Evolutionary conservation across 2,797 vertebrate genomes (phyloP), one percentile per base, ranked within the genome.

Genomic region (Hydrocynus forskahlii): DNA sequence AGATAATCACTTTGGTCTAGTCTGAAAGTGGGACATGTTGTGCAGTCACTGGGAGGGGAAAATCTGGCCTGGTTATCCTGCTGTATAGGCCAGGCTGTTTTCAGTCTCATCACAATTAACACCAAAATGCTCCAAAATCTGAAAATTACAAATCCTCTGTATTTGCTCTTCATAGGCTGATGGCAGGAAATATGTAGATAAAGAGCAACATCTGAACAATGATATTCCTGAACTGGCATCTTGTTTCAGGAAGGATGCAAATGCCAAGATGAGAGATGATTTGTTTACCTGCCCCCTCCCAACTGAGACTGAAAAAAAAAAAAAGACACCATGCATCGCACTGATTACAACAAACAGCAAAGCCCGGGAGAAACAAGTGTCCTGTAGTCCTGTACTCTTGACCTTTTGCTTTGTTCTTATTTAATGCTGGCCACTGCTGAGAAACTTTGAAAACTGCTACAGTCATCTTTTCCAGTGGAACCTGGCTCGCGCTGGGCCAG

Each of bases 381-480:
- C 54, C 14, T 35, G 35, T 12, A 63, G 19, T 35, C 54, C 14
- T 35, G 35, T 12, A 63, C 23, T 55, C 23, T 43, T n/a, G 7
- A 48, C 59, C 6, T 14, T 45, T 77, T 21, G 14, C 62, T 67
- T 12, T 21, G 52, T 63, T 86, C 54, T 75, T 50, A 70, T 63
- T 81, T 81, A 79, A 67, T 75, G 81, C 81, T 88, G 79, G 66
- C 88, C 75, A 81, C 43, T 35, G 50, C 69, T 38, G 38, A 82
- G 60, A 86, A 89, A 88, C 77, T 84, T 87, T 43, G 81, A 72
- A 91, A 92, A 91, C 71, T 82, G 85, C 89, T 90, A 86, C 54
- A 82, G 86, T 91, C 89, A 92, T 90, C 88, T 86, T 60, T 83
- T 87, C 87, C 17, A 66, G 55, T 73, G 38, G 66, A 67, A 83